Evolutionary conservation across 1,140 invertebrate species (phyloP).

Genomic region (Physella acuta): DNA sequence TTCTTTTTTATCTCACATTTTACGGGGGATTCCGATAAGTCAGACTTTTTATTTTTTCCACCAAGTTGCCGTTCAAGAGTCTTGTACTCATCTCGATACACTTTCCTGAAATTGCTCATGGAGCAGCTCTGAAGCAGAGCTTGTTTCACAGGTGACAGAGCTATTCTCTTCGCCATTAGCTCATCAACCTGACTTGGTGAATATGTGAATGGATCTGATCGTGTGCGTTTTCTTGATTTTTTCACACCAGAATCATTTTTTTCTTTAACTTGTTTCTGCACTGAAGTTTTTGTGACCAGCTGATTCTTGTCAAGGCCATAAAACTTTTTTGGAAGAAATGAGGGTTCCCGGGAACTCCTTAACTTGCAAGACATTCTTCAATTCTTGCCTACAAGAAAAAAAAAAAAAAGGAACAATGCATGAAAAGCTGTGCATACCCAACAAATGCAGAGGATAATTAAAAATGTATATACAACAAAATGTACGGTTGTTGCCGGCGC

Average conservation of each 20-base stretch:
- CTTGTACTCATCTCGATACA: constrained; percentile 8
- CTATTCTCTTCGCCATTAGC: not conserved
- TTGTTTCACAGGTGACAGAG: constrained; percentile 7
- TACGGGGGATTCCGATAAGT: not conserved
- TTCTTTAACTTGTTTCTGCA: not conserved
- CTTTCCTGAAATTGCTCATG: not conserved
- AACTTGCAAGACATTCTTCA: too few relatives aligned
- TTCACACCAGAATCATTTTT: not conserved
- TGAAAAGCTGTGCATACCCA: too few relatives aligned
- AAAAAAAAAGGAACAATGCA: too few relatives aligned
- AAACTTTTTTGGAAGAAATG: constrained; percentile 26
- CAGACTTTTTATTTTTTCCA: too few relatives aligned
- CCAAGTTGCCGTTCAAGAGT: not conserved
- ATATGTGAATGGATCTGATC: not conserved
- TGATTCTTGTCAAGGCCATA: constrained; percentile 19
- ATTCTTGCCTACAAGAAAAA: too few relatives aligned
- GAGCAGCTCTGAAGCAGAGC: constrained; percentile 11
- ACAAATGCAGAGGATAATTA: too few relatives aligned
- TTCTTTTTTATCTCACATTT: not conserved
- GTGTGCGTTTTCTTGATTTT: too few relatives aligned
- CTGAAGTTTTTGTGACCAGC: not conserved
- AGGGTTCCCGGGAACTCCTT: too few relatives aligned
- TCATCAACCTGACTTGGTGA: not conserved
- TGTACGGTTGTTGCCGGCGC: too few relatives aligned
- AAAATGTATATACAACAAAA: too few relatives aligned